Evolutionary conservation across 2,113 vertebrate species (phyloP), one percentile per base, ranked within the genome.

Genomic region (Tragelaphus scriptus): DNA sequence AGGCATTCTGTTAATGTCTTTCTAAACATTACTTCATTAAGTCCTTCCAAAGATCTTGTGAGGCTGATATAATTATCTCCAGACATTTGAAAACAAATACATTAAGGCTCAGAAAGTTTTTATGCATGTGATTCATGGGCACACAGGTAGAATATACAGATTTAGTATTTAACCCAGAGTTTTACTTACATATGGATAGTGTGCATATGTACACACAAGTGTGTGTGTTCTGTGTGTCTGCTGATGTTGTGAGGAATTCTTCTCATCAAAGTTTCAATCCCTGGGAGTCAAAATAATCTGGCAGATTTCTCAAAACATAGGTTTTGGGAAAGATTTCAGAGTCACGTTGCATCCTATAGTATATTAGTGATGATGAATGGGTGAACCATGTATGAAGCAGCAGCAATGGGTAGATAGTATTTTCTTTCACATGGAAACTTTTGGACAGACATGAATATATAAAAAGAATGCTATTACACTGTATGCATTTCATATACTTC

Each of bases 21-120:
- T 63, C 44, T 90, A 96, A 88, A 95, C 63, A 81, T 96, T 85
- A 94, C 85, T 95, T 95, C 95, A 92, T 85, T 87, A 71, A 92
- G 49, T 55, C 19, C 44, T 92, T 25, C 49, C 32, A 88, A 63
- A 56, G 56, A 85, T 61, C 36, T 49, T 91, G 17, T 79, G 58
- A 87, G 21, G 44, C 49, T 84, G n/a, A 11, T 44, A 36, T 30
- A 58, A 88, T 87, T 47, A 75, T 84, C 44, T 90, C 19, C 25
- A 58, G 44, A 68, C 68, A 71, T 92, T 79, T 92, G 44, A 40
- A 82, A 55, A 63, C 71, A 51, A 15, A 94, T 32, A 3, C 26
- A 90, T 25, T 5, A 79, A 85, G 9, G 53, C n/a, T 80, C 7
- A 25, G 47, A 79, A 75, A 36, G 53, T 92, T 84, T 85, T 75